A percentile compares a stretch with the other conserved stretches of the same genome.
phyloP scores from a whole-genome alignment of 1,140 invertebrate species.

The Marisa cornuarietis region DNA sequence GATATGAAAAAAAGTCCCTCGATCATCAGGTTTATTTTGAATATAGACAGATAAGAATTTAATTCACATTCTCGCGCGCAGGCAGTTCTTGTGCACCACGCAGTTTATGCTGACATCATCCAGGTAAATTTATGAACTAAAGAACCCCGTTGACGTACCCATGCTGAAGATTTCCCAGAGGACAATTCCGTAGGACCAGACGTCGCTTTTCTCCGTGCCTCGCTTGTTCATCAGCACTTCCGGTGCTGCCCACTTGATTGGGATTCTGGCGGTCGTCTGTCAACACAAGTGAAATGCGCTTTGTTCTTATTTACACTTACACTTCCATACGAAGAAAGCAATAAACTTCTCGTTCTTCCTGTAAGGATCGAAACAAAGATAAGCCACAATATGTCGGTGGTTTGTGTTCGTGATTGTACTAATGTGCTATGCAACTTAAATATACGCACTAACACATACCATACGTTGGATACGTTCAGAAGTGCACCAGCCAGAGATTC shows the following conservation, averaged over 20 bases:
- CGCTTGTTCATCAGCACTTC: constrained; percentile 18
- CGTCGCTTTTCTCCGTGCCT: constrained; percentile 49
- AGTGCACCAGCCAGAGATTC: not conserved
- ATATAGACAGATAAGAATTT: too few species aligned
- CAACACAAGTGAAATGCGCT: not conserved
- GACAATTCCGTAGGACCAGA: constrained; percentile 57
- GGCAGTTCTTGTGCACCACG: too few species aligned
- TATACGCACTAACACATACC: not conserved
- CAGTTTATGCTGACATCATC: too few species aligned
- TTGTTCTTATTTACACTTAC: not conserved
- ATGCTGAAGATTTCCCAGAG: constrained; percentile 56
- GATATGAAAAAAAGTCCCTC: too few species aligned
- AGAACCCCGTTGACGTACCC: constrained; percentile 23
- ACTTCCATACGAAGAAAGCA: not conserved
- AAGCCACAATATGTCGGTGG: not conserved
- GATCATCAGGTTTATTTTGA: too few species aligned
- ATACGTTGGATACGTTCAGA: too few species aligned
- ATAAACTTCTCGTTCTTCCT: not conserved
- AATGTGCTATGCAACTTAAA: not conserved
- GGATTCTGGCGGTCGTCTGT: constrained; percentile 5
- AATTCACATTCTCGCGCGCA: too few species aligned
- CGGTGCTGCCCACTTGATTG: constrained; percentile 37
- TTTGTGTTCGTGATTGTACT: not conserved
- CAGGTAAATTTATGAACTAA: too few species aligned
- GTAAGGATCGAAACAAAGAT: not conserved